Percentiles rank a stretch among this genome's conserved stretches.
phyloP scores from a whole-genome alignment of 2,888 invertebrate genomes.

The Sympetrum striolatum region DNA sequence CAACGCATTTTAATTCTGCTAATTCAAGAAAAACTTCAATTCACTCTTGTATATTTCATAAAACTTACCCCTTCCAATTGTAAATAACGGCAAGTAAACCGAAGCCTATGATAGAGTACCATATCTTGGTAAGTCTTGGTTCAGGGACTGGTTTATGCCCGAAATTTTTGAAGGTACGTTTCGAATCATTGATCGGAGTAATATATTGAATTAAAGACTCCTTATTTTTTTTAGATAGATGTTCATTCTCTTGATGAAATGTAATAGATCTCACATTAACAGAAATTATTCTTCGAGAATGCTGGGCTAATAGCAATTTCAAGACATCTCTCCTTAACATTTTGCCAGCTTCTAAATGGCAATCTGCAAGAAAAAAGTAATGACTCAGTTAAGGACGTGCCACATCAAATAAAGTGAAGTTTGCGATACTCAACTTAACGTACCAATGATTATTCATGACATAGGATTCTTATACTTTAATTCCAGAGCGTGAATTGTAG shows the following conservation, averaged over 20 bases:
- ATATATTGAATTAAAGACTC: not conserved
- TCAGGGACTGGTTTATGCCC: conserved; percentile 62
- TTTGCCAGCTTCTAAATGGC: not conserved
- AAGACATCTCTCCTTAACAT: conserved; percentile 6
- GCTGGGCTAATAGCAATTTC: not conserved
- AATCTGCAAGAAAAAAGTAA: not conserved
- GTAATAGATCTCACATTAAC: not conserved
- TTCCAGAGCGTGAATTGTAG: no score
- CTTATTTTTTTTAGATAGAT: not conserved
- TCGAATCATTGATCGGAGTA: conserved; percentile 31
- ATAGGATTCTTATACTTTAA: no score
- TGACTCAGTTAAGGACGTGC: no score
- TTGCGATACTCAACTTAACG: no score
- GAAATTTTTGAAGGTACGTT: conserved; percentile 62
- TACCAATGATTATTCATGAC: no score
- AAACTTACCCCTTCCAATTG: conserved; percentile 61
- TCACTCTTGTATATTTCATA: not conserved
- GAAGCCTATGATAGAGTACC: conserved; percentile 57
- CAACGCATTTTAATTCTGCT: conserved; percentile 49
- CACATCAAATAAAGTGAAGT: no score
- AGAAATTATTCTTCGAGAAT: not conserved
- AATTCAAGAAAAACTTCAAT: conserved; percentile 4
- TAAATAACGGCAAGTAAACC: conserved; percentile 56
- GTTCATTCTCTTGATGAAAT: not conserved
- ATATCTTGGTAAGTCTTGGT: conserved; percentile 59